Evolutionary conservation across 2,797 vertebrate genomes (phyloP), one percentile per base, ranked within the genome.

Genomic region (Falco concolor): DNA sequence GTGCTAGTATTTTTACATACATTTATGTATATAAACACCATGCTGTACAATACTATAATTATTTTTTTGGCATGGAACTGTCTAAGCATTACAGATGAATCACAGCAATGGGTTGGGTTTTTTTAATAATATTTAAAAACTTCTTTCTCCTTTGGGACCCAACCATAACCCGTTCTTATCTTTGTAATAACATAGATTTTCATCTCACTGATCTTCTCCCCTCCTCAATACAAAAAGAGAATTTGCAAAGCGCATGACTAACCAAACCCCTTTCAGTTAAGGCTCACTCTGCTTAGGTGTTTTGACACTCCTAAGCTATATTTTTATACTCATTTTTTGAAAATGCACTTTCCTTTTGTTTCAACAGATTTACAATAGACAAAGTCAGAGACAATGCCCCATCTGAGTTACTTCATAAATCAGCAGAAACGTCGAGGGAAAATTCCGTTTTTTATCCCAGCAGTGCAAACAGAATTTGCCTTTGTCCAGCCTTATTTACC

Each of bases 201-300:
- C 77, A 90, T 89, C 93, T 89, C 56, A 53, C 64, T 97, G 73
- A 93, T 85, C 88, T 95, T 87, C 73, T 87, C 50, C 50, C 36
- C 50, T 84, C 56, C 77, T 64, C 64, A 76, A 45, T 23, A 95
- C 56, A 90, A 93, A 89, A 94, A 93, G 69, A 83, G 80, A 82
- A 89, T 89, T 90, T 95, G 28, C 60, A 38, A 87, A 95, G 81
- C 10, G 38, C 28, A 84, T 93, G 83, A 95, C 83, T 91, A 95
- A 95, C 91, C 72, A 89, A 93, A 70, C 75, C n/a, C 49, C 74
- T 76, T 89, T 89, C 67, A 89, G 56, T 82, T 77, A 89, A 91
- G 80, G 52, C 56, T 84, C 74, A 52, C 50, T 56, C 64, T 84
- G 50, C 47, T 86, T 86, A 86, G 79, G 61, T 86, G 54, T 75